A percentile compares a stretch with the other conserved stretches of the same genome.
Conservation (phyloP, 2,888 invertebrate genomes). For the Drosophila nr. fundita region DNA sequence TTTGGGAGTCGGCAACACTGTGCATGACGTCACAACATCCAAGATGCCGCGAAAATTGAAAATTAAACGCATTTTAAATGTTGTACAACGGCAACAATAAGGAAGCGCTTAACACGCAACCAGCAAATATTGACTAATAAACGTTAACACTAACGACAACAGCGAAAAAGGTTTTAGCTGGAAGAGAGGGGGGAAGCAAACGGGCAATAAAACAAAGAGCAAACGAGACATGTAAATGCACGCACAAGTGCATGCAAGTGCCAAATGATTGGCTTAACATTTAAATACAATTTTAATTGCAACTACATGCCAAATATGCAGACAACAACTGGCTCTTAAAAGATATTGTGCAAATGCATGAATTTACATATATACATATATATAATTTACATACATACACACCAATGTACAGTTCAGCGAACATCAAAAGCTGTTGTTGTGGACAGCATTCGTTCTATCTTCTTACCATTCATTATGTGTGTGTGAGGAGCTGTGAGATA, state of each 20-base stretch:
- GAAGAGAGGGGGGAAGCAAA: neutral
- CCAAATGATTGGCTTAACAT: slow-evolving; percentile 20
- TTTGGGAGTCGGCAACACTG: slow-evolving; percentile 15
- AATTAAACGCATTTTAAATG: slow-evolving; percentile 4
- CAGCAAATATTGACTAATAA: slow-evolving; percentile 36
- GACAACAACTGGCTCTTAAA: slow-evolving; percentile 14
- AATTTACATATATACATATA: neutral
- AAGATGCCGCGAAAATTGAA: neutral
- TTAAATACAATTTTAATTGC: slow-evolving; percentile 59
- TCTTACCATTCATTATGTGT: slow-evolving; percentile 6
- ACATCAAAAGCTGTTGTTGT: slow-evolving; percentile 38
- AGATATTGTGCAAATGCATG: neutral
- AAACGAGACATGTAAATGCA: neutral
- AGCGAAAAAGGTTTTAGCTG: slow-evolving; percentile 3
- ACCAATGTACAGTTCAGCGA: slow-evolving; percentile 16
- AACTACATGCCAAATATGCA: slow-evolving; percentile 25
- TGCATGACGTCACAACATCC: neutral
- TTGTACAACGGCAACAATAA: slow-evolving; percentile 24
- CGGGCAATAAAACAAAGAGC: neutral
- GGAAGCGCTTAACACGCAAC: slow-evolving; percentile 20
- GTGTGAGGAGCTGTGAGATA: slow-evolving; percentile 16
- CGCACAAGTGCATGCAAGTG: neutral
- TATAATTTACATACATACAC: neutral
- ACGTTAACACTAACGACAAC: slow-evolving; percentile 22
- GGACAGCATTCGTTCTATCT: slow-evolving; percentile 19